Base-by-base conservation (phyloP, 2,113 vertebrate species). In the Nansenia antarctica region DNA sequence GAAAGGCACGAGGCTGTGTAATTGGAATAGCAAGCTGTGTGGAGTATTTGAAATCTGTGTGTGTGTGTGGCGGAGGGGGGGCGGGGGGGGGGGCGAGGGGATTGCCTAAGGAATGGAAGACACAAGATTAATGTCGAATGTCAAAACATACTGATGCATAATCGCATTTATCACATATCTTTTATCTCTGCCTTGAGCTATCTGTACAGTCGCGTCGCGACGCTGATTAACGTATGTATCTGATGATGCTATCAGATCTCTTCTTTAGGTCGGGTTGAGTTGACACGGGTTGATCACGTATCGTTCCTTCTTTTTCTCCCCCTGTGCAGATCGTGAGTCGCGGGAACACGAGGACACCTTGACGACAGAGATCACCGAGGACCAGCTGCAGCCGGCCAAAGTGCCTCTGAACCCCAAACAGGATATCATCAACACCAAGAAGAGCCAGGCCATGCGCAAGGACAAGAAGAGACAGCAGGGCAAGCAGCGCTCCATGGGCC, bases 361-460 rank as follows among this genome's bases (percentile, higher is more conserved):
- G 63, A 94, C 94, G 0, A 88, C 94, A 0, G 97, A 98, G 83
- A 93, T 94, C 79, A 90, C 94, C 0, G 95, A 96, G 63, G 97
- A 97, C 71, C 77, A 77, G 47, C 89, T 93, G 66, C 96, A 90
- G 77, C 85, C 87, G 0, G 89, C 93, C 59, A 98, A 98, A 86
- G 85, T 91, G 60, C 88, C 85, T 0, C 90, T 95, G 69, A 92
- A 91, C 0, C 82, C 82, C 63, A 93, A 92, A 86, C 45, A 49
- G 45, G 90, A 91, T 81, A 84, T 90, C 69, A 87, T 94, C 69
- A 89, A 85, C 83, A 97, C 94, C 78, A 94, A 94, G 83, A 99
- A 99, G 81, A 93, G 87, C 0, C 92, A 93, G 26, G 98, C 98
- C 0, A 74, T 98, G 87, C 95, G 92, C 83, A 98, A 96, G 69